phyloP scores from a whole-genome alignment of 2,797 vertebrate genomes.

The Clarias platycephalus region DNA sequence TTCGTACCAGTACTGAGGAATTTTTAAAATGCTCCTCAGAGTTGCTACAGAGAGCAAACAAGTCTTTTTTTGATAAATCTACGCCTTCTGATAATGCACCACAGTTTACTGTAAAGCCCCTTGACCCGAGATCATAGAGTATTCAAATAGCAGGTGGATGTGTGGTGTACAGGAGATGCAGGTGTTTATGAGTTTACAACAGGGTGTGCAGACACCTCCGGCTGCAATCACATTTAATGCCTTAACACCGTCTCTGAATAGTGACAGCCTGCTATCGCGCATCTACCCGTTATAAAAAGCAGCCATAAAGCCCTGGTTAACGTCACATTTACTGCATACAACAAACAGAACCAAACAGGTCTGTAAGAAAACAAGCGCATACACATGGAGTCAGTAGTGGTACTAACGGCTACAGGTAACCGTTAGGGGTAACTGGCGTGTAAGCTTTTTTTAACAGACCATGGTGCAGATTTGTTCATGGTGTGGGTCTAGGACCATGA shows the following conservation, averaged over 20 bases:
- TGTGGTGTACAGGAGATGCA: constrained; percentile 22
- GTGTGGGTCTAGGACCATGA: not conserved
- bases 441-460: not conserved
- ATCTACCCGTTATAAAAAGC: constrained; percentile 24
- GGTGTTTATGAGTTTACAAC: constrained; percentile 50
- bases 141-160: constrained; percentile 12
- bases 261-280: constrained; percentile 9
- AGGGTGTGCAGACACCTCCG: constrained; percentile 42
- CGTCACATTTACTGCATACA: not conserved
- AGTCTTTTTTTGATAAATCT: constrained; percentile 6
- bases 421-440: no score
- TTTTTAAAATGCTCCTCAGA: not conserved
- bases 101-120: not conserved
- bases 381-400: not conserved
- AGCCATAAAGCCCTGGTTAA: constrained; percentile 22
- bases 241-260: not conserved
- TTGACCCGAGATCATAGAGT: not conserved
- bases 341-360: not conserved
- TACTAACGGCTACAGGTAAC: not conserved
- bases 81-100: not conserved
- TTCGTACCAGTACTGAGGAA: not conserved
- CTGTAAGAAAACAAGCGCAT: not conserved
- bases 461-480: not conserved
- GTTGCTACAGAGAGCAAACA: not conserved
- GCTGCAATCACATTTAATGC: constrained; percentile 27